Conservation (phyloP, 1,140 invertebrate species). For the Pseudomyrmex sp. region DNA sequence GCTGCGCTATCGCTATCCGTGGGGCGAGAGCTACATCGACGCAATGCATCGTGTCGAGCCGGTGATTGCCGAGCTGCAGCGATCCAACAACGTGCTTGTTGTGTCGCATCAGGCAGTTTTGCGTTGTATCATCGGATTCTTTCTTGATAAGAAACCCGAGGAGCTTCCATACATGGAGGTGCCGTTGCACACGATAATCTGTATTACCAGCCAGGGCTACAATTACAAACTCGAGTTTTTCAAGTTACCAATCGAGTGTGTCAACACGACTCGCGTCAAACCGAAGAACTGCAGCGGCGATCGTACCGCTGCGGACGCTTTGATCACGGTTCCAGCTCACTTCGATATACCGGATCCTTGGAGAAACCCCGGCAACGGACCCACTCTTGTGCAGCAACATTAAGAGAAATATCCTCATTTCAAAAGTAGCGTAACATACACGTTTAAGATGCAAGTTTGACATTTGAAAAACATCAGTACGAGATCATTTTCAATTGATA, state of each 20-base stretch:
- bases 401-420: constrained; percentile 62
- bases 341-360: constrained; percentile 87
- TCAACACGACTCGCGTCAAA: constrained; percentile 92
- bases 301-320: constrained; percentile 88
- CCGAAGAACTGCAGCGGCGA: constrained; percentile 89
- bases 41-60: constrained; percentile 94
- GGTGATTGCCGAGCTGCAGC: constrained; percentile 92
- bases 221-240: constrained; percentile 93
- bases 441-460: constrained; percentile 5
- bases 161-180: constrained; percentile 96
- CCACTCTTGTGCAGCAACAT: constrained; percentile 83
- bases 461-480: background rate
- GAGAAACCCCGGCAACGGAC: constrained; percentile 81
- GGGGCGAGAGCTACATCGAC: constrained; percentile 96
- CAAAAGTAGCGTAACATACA: constrained; percentile 1
- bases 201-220: constrained; percentile 92
- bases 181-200: constrained; percentile 96
- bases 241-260: constrained; percentile 92
- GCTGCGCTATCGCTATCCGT: constrained; percentile 96
- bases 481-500: background rate
- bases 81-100: constrained; percentile 94
- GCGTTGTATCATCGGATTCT: constrained; percentile 96
- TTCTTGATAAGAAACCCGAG: constrained; percentile 93
- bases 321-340: constrained; percentile 90
- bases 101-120: constrained; percentile 96